phyloP scores from a whole-genome alignment of 2,888 invertebrate genomes.

The Nemotelus pantherinus region DNA sequence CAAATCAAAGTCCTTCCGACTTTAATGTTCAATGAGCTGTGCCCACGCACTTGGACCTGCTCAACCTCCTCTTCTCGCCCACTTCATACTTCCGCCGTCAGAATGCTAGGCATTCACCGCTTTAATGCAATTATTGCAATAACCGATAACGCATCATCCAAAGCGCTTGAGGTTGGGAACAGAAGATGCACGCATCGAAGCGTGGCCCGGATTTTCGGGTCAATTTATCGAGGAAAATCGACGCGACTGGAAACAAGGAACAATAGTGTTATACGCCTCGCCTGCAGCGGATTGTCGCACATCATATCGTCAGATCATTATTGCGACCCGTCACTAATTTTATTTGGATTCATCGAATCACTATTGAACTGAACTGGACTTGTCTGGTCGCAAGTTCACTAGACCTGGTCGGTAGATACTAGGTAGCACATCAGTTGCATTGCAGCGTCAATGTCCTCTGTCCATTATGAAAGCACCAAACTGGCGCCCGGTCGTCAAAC shows the following conservation, averaged over 20 bases:
- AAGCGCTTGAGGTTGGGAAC: neutral
- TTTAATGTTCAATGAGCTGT: conserved; percentile 42
- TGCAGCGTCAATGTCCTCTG: conserved; percentile 40
- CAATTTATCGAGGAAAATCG: conserved; percentile 13
- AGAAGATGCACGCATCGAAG: conserved; percentile 26
- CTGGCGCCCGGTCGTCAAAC: conserved; percentile 43
- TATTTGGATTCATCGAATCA: conserved; percentile 17
- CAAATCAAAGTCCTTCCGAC: conserved; percentile 42
- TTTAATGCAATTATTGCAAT: conserved; percentile 43
- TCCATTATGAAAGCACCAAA: conserved; percentile 33
- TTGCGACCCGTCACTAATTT: conserved; percentile 10
- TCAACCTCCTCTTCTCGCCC: conserved; percentile 4
- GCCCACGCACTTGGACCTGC: conserved; percentile 21
- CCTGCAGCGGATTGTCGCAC: too few relatives aligned
- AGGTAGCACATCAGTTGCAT: neutral
- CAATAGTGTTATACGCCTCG: neutral
- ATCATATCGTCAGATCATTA: conserved; percentile 6
- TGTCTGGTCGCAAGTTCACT: too few relatives aligned
- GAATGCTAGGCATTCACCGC: conserved; percentile 28
- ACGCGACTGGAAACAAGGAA: neutral
- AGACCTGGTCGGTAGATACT: too few relatives aligned
- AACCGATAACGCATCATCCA: conserved; percentile 36
- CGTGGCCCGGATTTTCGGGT: conserved; percentile 29
- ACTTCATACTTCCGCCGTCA: neutral
- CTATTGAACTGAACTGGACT: neutral